Conservation (phyloP, 2,113 vertebrate species). For the Triplophysa siluroides region DNA sequence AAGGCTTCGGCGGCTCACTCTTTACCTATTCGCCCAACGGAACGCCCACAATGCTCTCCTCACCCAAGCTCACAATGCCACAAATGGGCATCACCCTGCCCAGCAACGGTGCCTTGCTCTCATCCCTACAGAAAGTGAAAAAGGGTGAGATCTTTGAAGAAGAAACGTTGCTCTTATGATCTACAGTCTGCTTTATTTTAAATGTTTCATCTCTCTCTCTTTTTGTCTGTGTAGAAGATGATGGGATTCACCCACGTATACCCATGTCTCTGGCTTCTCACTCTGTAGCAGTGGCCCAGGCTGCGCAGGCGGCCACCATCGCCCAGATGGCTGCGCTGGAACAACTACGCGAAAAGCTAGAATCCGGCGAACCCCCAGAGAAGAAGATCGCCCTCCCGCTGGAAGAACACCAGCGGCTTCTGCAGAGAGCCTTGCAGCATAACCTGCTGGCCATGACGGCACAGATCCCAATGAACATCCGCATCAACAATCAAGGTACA, state of each 20-base stretch:
- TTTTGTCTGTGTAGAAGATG: constrained; percentile 77
- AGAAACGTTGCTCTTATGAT: no score
- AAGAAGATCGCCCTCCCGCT: constrained; percentile 90
- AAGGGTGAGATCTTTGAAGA: constrained; percentile 78
- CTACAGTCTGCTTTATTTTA: not conserved
- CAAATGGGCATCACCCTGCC: constrained; percentile 74
- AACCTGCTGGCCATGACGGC: constrained; percentile 94
- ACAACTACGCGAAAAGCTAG: constrained; percentile 94
- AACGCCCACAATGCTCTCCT: constrained; percentile 87
- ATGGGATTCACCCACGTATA: constrained; percentile 77
- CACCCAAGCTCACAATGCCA: constrained; percentile 82
- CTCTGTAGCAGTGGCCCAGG: constrained; percentile 83
- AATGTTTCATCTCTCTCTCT: not conserved
- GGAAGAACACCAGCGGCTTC: constrained; percentile 89
- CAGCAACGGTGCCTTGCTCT: constrained; percentile 84
- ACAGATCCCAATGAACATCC: constrained; percentile 97
- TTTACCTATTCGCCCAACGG: constrained; percentile 90
- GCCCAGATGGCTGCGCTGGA: constrained; percentile 90
- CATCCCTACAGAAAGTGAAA: constrained; percentile 87
- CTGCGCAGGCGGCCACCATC: constrained; percentile 79
- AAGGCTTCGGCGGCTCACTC: constrained; percentile 89
- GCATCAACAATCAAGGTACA: constrained; percentile 93
- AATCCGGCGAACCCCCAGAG: constrained; percentile 89
- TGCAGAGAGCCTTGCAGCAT: constrained; percentile 93
- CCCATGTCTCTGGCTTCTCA: constrained; percentile 79